Evolutionary conservation across 2,888 invertebrate species (phyloP).

Genomic region (Plagiodera versicolora): DNA sequence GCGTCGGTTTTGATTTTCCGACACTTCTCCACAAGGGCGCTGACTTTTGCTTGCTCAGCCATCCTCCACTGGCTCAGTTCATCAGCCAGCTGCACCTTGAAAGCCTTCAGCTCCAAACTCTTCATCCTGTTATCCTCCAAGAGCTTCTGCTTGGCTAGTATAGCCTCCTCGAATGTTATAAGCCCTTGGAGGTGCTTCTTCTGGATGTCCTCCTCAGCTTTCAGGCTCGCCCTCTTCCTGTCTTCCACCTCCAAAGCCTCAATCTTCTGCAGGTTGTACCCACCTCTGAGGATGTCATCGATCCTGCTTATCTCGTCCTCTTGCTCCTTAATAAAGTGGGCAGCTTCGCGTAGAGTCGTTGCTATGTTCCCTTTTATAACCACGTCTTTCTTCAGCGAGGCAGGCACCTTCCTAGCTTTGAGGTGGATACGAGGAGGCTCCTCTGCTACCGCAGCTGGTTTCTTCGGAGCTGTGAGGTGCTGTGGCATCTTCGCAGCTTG

Average conservation of each 20-base stretch:
- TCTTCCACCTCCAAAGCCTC: slow-evolving; percentile 56
- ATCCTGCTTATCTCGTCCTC: slow-evolving; percentile 59
- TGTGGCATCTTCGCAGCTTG: slow-evolving; percentile 35
- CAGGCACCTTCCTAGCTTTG: slow-evolving; percentile 11
- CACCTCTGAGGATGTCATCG: slow-evolving; percentile 56
- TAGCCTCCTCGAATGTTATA: slow-evolving; percentile 63
- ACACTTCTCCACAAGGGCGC: slow-evolving; percentile 56
- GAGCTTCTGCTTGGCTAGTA: slow-evolving; percentile 59
- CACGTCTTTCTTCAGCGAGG: slow-evolving; percentile 37
- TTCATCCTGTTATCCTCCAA: slow-evolving; percentile 58
- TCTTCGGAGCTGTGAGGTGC: slow-evolving; percentile 13
- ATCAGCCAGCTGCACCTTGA: slow-evolving; percentile 56
- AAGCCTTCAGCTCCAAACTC: slow-evolving; percentile 57
- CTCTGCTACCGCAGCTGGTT: neutral
- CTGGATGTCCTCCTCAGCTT: slow-evolving; percentile 60
- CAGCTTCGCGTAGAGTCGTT: slow-evolving; percentile 59
- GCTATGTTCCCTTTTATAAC: slow-evolving; percentile 57
- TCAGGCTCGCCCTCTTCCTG: slow-evolving; percentile 56
- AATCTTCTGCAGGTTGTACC: slow-evolving; percentile 53
- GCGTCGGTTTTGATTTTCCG: slow-evolving; percentile 56
- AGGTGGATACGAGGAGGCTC: slow-evolving; percentile 19
- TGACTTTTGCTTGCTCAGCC: slow-evolving; percentile 57
- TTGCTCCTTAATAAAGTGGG: slow-evolving; percentile 55
- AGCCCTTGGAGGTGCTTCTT: slow-evolving; percentile 62
- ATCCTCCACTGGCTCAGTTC: slow-evolving; percentile 60